A percentile compares a stretch with the other conserved stretches of the same genome.
Conservation (phyloP, 1,140 invertebrate genomes). For the Drosophila sproati region DNA sequence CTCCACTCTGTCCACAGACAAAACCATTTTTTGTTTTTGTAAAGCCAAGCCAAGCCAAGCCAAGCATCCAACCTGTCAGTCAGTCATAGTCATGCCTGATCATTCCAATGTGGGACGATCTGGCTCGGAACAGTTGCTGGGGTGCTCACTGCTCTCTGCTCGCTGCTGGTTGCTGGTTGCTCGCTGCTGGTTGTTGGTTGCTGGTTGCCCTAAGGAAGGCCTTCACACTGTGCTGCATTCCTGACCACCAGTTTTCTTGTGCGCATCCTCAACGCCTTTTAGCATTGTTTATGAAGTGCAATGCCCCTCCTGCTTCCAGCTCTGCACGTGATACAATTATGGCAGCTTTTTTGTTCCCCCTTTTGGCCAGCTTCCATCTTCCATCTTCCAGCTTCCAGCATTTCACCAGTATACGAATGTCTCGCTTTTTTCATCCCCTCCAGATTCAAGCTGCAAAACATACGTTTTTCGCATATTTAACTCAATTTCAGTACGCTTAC, state of each 20-base stretch:
- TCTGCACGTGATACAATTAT: conserved; percentile 82
- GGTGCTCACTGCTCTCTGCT: conserved; percentile 17
- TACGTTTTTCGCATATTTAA: conserved; percentile 61
- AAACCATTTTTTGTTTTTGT: conserved; percentile 41
- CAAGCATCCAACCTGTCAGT: conserved; percentile 64
- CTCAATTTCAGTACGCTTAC: neutral
- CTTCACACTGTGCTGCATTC: conserved; percentile 54
- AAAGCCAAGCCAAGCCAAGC: conserved; percentile 11
- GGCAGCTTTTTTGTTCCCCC: conserved; percentile 60
- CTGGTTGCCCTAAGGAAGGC: conserved; percentile 18
- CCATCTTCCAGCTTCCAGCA: neutral
- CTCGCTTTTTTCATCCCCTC: conserved; percentile 14
- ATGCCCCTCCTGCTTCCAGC: conserved; percentile 11
- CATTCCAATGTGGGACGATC: conserved; percentile 67
- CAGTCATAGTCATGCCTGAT: conserved; percentile 76
- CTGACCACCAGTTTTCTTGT: conserved; percentile 52
- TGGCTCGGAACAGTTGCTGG: conserved; percentile 24
- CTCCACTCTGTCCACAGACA: conserved; percentile 33
- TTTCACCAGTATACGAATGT: conserved; percentile 1
- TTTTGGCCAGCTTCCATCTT: conserved; percentile 12
- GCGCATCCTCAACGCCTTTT: conserved; percentile 70
- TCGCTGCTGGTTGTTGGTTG: conserved; percentile 7
- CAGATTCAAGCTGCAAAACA: conserved; percentile 48
- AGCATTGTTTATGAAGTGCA: conserved; percentile 79
- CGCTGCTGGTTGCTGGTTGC: conserved; percentile 6